Conservation (phyloP, 2,888 invertebrate genomes). For the Caenorhabditis zanzibari region DNA sequence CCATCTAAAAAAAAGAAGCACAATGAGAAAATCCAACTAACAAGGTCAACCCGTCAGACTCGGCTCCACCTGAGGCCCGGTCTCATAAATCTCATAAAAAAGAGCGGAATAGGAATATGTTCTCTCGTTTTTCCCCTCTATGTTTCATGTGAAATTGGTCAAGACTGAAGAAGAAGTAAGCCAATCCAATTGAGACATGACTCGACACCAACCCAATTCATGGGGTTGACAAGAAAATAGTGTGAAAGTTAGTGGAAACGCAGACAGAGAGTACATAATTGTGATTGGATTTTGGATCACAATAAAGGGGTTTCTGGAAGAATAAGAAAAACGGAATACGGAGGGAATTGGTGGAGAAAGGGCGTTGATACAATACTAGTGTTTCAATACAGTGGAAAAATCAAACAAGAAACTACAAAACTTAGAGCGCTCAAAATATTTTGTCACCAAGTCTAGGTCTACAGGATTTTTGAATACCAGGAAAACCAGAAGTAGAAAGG, state of each 20-base stretch:
- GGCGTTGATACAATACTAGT: not conserved
- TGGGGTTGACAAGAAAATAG: not conserved
- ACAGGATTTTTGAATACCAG: conserved; percentile 23
- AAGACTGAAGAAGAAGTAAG: not conserved
- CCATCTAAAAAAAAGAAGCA: not conserved
- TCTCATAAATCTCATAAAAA: conserved; percentile 26
- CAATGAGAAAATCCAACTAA: conserved; percentile 6
- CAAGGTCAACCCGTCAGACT: conserved; percentile 26
- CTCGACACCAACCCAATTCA: conserved; percentile 31
- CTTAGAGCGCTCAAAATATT: not conserved
- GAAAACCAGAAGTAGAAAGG: conserved; percentile 1
- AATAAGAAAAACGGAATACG: not conserved
- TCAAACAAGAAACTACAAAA: not conserved
- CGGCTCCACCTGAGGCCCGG: conserved; percentile 6
- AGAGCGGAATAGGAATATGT: conserved; percentile 5
- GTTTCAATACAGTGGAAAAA: too few species aligned
- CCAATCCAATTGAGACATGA: conserved; percentile 51
- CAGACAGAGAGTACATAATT: conserved; percentile 38
- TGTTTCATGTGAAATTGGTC: conserved; percentile 53
- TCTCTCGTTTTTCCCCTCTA: conserved; percentile 13
- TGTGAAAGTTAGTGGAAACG: not conserved
- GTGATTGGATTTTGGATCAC: conserved; percentile 40
- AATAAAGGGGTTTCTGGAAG: conserved; percentile 7
- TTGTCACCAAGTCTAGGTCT: conserved; percentile 4
- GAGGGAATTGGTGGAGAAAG: not conserved